Evolutionary conservation across 2,888 invertebrate species (phyloP), one percentile per base, ranked within the genome.

Genomic region (Agapostemon virescens): DNA sequence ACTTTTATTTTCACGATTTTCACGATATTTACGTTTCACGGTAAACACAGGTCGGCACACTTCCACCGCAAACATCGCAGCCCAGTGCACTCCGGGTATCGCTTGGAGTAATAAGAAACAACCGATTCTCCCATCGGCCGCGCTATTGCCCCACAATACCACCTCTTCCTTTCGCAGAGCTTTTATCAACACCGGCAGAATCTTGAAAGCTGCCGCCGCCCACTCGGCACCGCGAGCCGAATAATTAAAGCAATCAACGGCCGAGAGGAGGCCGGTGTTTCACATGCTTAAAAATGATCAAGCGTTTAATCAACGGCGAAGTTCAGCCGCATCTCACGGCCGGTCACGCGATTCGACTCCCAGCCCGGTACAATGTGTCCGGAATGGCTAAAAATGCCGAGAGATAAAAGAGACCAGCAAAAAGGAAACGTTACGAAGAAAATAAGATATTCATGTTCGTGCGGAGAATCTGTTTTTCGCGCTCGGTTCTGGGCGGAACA

Each of bases 321-420:
- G 75, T 76, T 76, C 73, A 64, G 13, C 15, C 40, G 42, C 52
- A 64, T 42, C 72, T 23, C 58, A 73, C 74, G 58, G 42, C 61
- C 42, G 74, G 66, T 77, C 73, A 66, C 45, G 36, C 36, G 40
- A 40, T 40, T 45, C 42, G 11, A 33, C 33, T 36, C 36, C 36
- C 71, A 36, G 26, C 23, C 23, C 3, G 6, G 20, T 40, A 70
- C 42, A 33, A 63, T 36, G 71, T 17, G 15, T 15, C 13, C 40
- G 30, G 7, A 4, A 13, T 17, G n/a, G 40, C 30, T n/a, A 40
- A 58, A n/a, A 61, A 45, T 17, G 7, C 1, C 38, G 23, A 66
- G 17, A 23, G 26, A 40, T 17, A 66, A 23, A 64, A 40, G 17
- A 55, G 15, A n/a, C n/a, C n/a, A n/a, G n/a, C 3, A 55, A 26